Percentiles rank a stretch among this genome's conserved stretches.
phyloP scores from a whole-genome alignment of 2,888 invertebrate species.

The Lycophotia porphyrea region DNA sequence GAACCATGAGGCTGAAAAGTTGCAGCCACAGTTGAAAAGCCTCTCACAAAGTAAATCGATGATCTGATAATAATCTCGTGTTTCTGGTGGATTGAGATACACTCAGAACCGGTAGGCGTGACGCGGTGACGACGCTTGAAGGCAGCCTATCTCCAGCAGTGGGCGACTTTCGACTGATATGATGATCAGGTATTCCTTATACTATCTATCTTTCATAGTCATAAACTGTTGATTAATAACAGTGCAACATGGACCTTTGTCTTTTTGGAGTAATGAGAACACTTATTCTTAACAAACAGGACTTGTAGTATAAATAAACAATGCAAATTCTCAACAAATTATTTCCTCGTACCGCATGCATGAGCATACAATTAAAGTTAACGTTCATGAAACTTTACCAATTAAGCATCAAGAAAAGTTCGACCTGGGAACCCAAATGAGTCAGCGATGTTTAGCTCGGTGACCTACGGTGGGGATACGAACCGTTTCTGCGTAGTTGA shows the following conservation, averaged over 20 bases:
- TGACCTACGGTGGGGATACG: conserved; percentile 22
- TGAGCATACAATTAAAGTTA: conserved; percentile 31
- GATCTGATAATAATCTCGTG: not conserved
- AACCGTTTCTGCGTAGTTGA: conserved; percentile 7
- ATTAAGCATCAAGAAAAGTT: conserved; percentile 33
- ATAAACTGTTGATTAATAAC: too few relatives aligned
- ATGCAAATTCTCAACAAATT: conserved; percentile 25
- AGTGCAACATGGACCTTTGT: not conserved
- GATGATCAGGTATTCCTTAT: not conserved
- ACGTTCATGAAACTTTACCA: conserved; percentile 34
- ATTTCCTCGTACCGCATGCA: not conserved
- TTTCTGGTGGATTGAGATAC: not conserved
- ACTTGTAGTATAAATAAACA: not conserved
- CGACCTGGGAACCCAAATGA: conserved; percentile 37
- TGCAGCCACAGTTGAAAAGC: not conserved
- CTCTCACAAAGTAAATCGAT: not conserved
- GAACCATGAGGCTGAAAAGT: not conserved
- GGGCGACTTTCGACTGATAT: not conserved
- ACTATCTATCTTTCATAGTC: not conserved
- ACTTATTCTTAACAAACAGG: not conserved
- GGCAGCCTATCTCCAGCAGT: not conserved
- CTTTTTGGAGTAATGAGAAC: not conserved
- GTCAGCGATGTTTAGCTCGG: conserved; percentile 1
- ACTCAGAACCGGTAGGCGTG: too few relatives aligned
- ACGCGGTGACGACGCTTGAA: not conserved